phyloP scores from a whole-genome alignment of 1,140 invertebrate species.

The Bathynomus jamesi region DNA sequence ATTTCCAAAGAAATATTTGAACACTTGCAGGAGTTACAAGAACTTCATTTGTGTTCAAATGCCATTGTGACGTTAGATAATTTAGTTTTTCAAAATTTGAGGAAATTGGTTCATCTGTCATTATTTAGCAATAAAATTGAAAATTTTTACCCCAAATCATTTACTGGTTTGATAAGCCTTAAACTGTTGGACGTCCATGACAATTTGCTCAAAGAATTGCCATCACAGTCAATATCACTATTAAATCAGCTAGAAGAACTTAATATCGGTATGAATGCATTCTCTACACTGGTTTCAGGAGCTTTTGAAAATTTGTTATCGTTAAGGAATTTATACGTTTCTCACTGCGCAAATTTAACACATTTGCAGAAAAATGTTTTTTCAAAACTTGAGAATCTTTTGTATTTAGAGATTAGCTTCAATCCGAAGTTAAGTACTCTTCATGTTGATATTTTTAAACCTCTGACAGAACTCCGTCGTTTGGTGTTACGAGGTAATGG shows the following conservation, averaged over 20 bases:
- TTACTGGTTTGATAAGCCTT: slow-evolving; percentile 22
- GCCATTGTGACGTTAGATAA: slow-evolving; percentile 21
- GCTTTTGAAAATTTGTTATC: slow-evolving; percentile 21
- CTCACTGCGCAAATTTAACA: slow-evolving; percentile 27
- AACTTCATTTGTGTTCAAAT: slow-evolving; percentile 34
- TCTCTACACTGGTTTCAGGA: slow-evolving; percentile 17
- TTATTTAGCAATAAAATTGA: slow-evolving; percentile 31
- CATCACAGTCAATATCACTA: slow-evolving; percentile 16
- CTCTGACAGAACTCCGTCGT: slow-evolving; percentile 53
- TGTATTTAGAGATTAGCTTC: slow-evolving; percentile 27
- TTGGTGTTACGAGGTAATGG: slow-evolving; percentile 68
- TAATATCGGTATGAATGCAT: slow-evolving; percentile 28
- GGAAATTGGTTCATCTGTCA: slow-evolving; percentile 20
- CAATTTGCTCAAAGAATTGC: slow-evolving; percentile 21
- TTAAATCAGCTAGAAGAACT: slow-evolving; percentile 24
- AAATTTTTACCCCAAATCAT: slow-evolving; percentile 20
- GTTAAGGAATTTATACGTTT: slow-evolving; percentile 30
- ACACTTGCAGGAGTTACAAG: slow-evolving; percentile 26
- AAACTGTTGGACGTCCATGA: slow-evolving; percentile 18
- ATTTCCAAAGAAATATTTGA: slow-evolving; percentile 25
- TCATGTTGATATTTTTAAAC: slow-evolving; percentile 45
- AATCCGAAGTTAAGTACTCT: slow-evolving; percentile 61
- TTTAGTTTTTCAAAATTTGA: slow-evolving; percentile 23
- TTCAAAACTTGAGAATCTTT: slow-evolving; percentile 20
- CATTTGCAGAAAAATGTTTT: slow-evolving; percentile 27